Evolutionary conservation across 2,113 vertebrate species (phyloP).

Genomic region (Lathamus discolor): DNA sequence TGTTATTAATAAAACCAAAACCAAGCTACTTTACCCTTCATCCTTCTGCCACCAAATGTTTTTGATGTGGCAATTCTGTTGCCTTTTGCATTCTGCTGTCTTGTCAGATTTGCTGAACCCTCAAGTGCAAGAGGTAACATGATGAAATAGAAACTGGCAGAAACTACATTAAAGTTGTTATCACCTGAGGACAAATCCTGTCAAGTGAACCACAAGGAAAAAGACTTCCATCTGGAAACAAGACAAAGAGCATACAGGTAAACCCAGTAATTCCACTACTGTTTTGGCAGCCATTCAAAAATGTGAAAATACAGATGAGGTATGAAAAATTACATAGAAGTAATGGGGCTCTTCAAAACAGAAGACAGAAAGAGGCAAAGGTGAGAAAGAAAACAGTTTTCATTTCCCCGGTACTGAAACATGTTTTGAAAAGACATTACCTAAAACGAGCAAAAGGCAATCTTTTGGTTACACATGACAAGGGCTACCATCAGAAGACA

Average conservation of each 20-base stretch:
- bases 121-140: constrained; percentile 8
- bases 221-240: constrained; percentile 38
- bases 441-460: neutral
- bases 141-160: constrained; percentile 48
- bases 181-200: constrained; percentile 39
- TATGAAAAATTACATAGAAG: neutral
- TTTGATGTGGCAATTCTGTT: neutral
- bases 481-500: neutral
- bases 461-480: neutral
- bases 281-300: neutral
- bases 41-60: neutral
- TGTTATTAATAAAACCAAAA: neutral
- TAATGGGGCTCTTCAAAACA: neutral
- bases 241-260: constrained; percentile 6
- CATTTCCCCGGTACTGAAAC: neutral
- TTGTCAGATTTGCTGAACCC: neutral
- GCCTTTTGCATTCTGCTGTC: neutral
- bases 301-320: neutral
- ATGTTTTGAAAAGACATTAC: neutral
- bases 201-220: constrained; percentile 12
- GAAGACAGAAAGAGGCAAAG: neutral
- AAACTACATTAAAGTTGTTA: constrained; percentile 53
- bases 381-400: neutral
- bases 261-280: neutral
- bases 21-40: neutral